These are phyloP conservation scores for Drosophila rhopaloa DNA, from an alignment of 1,140 invertebrate genomes.

Conservation along the genomic window DNA sequence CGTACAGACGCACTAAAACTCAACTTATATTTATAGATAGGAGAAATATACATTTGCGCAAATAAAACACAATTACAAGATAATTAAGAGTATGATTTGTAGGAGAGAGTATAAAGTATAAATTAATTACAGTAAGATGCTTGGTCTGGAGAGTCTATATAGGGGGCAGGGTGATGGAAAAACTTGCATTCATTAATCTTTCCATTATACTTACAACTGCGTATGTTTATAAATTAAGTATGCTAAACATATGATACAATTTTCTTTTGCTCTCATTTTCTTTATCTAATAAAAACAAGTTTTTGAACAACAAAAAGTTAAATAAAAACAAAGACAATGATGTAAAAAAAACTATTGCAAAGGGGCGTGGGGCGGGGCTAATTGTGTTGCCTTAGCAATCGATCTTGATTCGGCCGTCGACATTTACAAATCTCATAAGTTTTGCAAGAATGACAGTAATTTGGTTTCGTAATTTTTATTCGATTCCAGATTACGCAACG, in stretches of 20 bases:
- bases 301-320: constrained; percentile 34
- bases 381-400: constrained; percentile 21
- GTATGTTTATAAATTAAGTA: constrained; percentile 33
- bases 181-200: constrained; percentile 19
- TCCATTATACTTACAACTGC: constrained; percentile 39
- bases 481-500: constrained; percentile 95
- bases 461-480: constrained; percentile 98
- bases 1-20: constrained; percentile 27
- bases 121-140: constrained; percentile 64
- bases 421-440: constrained; percentile 88
- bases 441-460: constrained; percentile 95
- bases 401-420: constrained; percentile 20
- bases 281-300: constrained; percentile 48
- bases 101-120: constrained; percentile 28
- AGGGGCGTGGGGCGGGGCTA: constrained; percentile 1
- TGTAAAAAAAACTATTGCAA: constrained; percentile 20
- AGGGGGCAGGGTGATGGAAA: constrained; percentile 36
- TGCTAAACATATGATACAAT: constrained; percentile 33
- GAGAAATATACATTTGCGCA: constrained; percentile 66
- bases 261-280: constrained; percentile 33
- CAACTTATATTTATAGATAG: constrained; percentile 47
- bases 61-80: constrained; percentile 25
- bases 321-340: constrained; percentile 41
- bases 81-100: constrained; percentile 24
- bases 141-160: constrained; percentile 32